Evolutionary conservation across 2,113 vertebrate species (phyloP).

Genomic region (Sinocyclocheilus maitianheensis): DNA sequence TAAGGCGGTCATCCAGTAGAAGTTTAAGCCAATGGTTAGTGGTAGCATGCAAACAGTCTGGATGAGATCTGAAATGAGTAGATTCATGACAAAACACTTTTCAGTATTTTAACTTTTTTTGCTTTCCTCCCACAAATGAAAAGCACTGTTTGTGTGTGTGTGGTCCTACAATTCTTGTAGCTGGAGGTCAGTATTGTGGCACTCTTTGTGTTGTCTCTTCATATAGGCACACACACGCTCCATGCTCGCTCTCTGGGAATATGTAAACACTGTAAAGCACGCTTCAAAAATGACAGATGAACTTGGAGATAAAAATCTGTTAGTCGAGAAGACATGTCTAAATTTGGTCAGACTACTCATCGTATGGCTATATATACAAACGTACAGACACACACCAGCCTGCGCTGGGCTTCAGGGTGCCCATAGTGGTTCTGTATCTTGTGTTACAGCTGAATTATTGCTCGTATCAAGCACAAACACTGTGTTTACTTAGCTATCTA

Average conservation of each 20-base stretch:
- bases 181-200: slow-evolving; percentile 9
- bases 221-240: not conserved
- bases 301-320: not conserved
- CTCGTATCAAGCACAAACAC: no score
- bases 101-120: not conserved
- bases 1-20: no score
- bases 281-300: slow-evolving; percentile 22
- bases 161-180: not conserved
- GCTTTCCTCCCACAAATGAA: not conserved
- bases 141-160: no score
- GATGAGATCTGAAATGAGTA: not conserved
- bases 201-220: not conserved
- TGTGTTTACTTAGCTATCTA: no score
- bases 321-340: not conserved
- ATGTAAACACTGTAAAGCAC: slow-evolving; percentile 29
- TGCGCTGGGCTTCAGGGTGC: not conserved
- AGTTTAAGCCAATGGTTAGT: no score
- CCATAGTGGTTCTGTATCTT: not conserved
- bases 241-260: not conserved
- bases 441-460: no score
- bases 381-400: not conserved
- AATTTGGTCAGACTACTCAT: not conserved
- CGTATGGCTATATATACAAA: not conserved
- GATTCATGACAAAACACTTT: not conserved
- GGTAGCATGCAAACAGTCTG: not conserved